These are phyloP conservation scores for Phorcus lineatus DNA, from an alignment of 2,888 invertebrate genomes.

Conservation along the genomic window DNA sequence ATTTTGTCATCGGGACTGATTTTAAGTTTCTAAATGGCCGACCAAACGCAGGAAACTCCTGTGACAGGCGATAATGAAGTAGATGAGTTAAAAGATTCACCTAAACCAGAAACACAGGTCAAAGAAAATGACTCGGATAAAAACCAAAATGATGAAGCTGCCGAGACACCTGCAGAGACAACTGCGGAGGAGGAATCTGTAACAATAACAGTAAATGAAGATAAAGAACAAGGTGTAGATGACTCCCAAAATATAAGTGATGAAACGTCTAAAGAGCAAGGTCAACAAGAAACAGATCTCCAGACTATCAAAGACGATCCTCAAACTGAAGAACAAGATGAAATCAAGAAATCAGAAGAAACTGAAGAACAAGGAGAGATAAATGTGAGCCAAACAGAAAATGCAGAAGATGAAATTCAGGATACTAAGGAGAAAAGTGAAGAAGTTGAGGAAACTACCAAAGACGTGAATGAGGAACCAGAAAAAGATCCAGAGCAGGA, in stretches of 20 bases:
- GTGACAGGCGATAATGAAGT: not conserved
- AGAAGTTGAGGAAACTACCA: slow-evolving; percentile 10
- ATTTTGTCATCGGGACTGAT: not conserved
- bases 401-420: slow-evolving; percentile 20
- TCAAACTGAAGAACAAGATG: not conserved
- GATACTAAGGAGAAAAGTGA: slow-evolving; percentile 24
- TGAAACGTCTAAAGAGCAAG: not conserved
- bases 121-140: slow-evolving; percentile 24
- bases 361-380: slow-evolving; percentile 1
- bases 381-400: slow-evolving; percentile 22
- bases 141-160: slow-evolving; percentile 14
- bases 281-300: slow-evolving; percentile 18
- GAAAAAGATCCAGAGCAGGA: slow-evolving; percentile 12
- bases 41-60: slow-evolving; percentile 35
- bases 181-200: slow-evolving; percentile 1
- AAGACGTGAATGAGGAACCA: slow-evolving; percentile 23
- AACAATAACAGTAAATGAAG: not conserved
- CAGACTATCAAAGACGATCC: not conserved
- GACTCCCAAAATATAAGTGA: not conserved
- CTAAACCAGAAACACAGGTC: not conserved
- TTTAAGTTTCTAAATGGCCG: slow-evolving; percentile 44
- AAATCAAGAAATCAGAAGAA: not conserved
- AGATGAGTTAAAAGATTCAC: not conserved
- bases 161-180: slow-evolving; percentile 25
- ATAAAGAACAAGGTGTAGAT: not conserved